Evolutionary conservation across 2,888 invertebrate species (phyloP).

Genomic region (Philaethria dido): DNA sequence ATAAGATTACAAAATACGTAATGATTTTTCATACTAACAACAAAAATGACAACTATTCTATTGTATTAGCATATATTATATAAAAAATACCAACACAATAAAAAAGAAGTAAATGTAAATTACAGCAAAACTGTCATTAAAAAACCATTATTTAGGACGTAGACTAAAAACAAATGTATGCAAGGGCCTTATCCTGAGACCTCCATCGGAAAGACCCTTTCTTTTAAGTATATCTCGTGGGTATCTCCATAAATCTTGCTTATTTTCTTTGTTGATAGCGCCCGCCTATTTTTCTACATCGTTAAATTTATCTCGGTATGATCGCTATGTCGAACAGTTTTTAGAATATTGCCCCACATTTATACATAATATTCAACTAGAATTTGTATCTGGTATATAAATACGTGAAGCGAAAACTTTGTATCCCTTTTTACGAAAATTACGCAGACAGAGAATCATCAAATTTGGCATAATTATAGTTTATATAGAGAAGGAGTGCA

Average conservation of each 20-base stretch:
- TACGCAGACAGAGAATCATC: no score
- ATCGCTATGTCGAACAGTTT: not conserved
- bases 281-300: conserved; percentile 16
- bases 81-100: not conserved
- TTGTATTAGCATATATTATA: not conserved
- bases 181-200: not conserved
- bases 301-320: conserved; percentile 1
- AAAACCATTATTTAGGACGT: not conserved
- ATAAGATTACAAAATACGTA: no score
- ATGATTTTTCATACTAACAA: no score
- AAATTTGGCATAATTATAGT: no score
- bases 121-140: not conserved
- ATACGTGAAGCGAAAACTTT: no score
- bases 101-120: no score
- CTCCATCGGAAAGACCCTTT: conserved; percentile 7
- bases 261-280: conserved; percentile 17
- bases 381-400: no score
- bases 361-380: not conserved
- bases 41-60: no score
- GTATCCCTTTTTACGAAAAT: no score
- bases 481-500: no score
- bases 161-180: conserved; percentile 2
- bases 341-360: not conserved
- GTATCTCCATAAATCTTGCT: conserved; percentile 22
- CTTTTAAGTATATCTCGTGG: conserved; percentile 14